Evolutionary conservation across 2,797 vertebrate genomes (phyloP).

Genomic region (Apogon talboti): DNA sequence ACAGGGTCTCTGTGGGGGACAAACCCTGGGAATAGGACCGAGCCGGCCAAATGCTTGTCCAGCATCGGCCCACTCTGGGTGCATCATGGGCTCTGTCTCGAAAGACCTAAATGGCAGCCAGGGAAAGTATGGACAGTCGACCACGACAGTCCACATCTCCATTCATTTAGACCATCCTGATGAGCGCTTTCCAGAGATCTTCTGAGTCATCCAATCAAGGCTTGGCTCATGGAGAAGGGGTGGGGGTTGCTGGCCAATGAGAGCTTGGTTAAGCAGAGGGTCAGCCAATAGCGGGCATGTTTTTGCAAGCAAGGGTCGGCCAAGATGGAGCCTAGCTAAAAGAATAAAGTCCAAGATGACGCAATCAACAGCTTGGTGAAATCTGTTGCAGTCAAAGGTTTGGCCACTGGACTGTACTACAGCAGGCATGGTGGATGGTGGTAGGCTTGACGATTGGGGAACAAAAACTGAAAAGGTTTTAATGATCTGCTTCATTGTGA

Average conservation of each 20-base stretch:
- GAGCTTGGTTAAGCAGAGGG: conserved; percentile 63
- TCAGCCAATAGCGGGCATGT: conserved; percentile 77
- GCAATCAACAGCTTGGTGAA: conserved; percentile 82
- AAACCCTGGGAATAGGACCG: conserved; percentile 64
- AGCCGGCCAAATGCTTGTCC: conserved; percentile 66
- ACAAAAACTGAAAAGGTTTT: conserved; percentile 9
- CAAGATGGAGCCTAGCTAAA: conserved; percentile 67
- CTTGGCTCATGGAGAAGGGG: conserved; percentile 60
- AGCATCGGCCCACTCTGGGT: conserved; percentile 49
- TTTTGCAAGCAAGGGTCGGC: conserved; percentile 65
- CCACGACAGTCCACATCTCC: conserved; percentile 55
- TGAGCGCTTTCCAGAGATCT: conserved; percentile 65
- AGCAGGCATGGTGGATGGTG: conserved; percentile 49
- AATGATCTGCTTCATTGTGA: conserved; percentile 18
- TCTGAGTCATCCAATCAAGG: conserved; percentile 68
- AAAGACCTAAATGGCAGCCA: conserved; percentile 48
- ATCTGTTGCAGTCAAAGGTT: conserved; percentile 80
- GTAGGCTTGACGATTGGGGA: conserved; percentile 26
- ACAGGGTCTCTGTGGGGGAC: conserved; percentile 69
- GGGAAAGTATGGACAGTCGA: conserved; percentile 45
- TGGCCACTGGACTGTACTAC: conserved; percentile 67
- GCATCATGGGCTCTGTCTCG: conserved; percentile 41
- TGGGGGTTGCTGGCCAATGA: conserved; percentile 72
- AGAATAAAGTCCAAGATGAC: conserved; percentile 76
- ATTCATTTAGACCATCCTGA: conserved; percentile 65